Evolutionary conservation across 2,113 vertebrate species (phyloP).

Genomic region (Anser brachyrhynchus): DNA sequence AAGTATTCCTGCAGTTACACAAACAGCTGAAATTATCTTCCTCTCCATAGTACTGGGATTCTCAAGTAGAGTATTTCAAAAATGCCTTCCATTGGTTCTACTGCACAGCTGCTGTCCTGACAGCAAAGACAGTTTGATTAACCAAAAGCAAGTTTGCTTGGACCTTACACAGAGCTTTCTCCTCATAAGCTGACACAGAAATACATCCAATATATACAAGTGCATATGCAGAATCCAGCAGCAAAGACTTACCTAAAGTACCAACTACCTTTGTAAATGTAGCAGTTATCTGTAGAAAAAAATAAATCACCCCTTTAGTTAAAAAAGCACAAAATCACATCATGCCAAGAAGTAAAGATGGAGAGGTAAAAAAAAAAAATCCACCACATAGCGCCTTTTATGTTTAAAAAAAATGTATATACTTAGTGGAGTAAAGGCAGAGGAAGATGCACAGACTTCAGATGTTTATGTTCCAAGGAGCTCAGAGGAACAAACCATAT

Average conservation of each 20-base stretch:
- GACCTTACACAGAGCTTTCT: not conserved
- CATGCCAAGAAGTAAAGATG: not conserved
- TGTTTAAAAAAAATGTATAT: not conserved
- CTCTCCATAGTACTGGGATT: not conserved
- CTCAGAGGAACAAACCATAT: not conserved
- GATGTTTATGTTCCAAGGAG: not conserved
- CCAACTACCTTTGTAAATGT: too few species aligned
- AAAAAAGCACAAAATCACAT: not conserved
- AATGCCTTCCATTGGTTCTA: not conserved
- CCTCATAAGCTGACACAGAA: not conserved
- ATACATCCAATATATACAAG: not conserved
- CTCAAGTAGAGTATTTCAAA: not conserved
- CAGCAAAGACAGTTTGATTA: not conserved
- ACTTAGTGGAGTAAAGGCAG: not conserved
- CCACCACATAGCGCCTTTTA: not conserved
- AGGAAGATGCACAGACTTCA: not conserved
- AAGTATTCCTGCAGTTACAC: not conserved
- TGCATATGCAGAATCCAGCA: not conserved
- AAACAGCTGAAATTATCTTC: not conserved
- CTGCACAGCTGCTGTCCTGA: slow-evolving; percentile 15
- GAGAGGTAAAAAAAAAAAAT: not conserved
- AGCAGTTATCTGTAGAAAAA: not conserved
- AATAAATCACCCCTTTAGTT: not conserved
- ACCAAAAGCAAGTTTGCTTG: not conserved
- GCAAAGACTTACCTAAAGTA: not conserved